Evolutionary conservation across 2,113 vertebrate species (phyloP), one percentile per base, ranked within the genome.

Genomic region (Salvelinus sp.): DNA sequence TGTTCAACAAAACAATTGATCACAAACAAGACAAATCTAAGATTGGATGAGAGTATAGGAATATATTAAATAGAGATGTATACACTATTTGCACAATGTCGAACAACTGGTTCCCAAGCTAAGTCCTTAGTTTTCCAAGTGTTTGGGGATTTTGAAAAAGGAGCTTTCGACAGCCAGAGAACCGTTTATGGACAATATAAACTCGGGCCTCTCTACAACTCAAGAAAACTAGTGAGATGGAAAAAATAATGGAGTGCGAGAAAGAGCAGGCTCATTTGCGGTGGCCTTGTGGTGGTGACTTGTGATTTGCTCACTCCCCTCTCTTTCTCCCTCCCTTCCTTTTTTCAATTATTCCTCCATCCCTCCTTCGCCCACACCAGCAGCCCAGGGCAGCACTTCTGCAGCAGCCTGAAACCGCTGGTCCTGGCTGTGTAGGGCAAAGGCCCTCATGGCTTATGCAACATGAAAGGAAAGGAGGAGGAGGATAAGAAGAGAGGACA

Each of bases 181-280:
- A 87, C 78, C 74, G 80, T 82, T 84, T 89, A 76, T 23, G 23
- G 76, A 77, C 75, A 77, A 78, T 85, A 85, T 83, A 72, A 79
- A 84, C 70, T 57, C 54, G 64, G 63, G 75, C 88, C 85, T 87
- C 78, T 80, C 70, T 85, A 84, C 75, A 86, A 86, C 78, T 83
- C 77, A 83, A 82, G 76, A 85, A 54, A 91, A 85, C 79, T 70
- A 82, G 85, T 75, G 79, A 86, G 78, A 86, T 72, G 88, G 89
- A 89, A 92, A 90, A 91, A 84, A 75, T 78, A 82, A 83, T 79
- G 68, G 76, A 84, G 66, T 82, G 75, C 77, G 33, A 84, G 84
- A 84, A 88, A 85, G 83, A 91, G 88, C 78, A 85, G 86, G 70
- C 77, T 86, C 85, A 79, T 88, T 90, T 91, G 88, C 83, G 85